Evolutionary conservation across 1,140 invertebrate genomes (phyloP), one percentile per base, ranked within the genome.

Genomic region (Drosophila tsacasi): DNA sequence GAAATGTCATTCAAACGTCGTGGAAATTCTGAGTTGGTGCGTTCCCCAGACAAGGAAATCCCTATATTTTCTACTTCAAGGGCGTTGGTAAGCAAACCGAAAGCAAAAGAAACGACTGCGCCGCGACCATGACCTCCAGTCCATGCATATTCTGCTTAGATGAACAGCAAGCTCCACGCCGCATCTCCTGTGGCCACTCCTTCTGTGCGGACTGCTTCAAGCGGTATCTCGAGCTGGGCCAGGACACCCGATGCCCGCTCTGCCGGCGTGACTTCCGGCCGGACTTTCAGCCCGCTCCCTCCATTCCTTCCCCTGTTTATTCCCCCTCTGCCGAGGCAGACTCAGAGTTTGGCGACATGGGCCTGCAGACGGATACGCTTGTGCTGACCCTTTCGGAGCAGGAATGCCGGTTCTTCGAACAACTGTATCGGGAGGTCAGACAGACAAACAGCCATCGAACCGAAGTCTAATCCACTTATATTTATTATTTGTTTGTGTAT

Each of bases 121-220:
- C 15, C 15, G 27, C 30, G 47, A 82, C 32, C 30, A 87, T 86
- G 83, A 62, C 58, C 32, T 52, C 54, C 59, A 63, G 62, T 17
- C 69, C 66, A 68, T 86, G 83, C 67, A 82, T 87, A 69, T 86
- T 86, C 80, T 86, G 83, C 82, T 69, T 86, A 66, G 83, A 86
- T 55, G 83, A 87, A 25, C 79, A 83, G 64, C 67, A 42, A 2
- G n/a, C 37, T n/a, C 83, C 83, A 2, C 65, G 35, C 15, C 50
- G 44, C 32, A 72, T 86, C 25, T 37, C 66, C 44, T 86, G 83
- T 63, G 76, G 79, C 8, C 83, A 86, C 50, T 83, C 83, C 5
- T 86, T 86, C 25, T 86, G 83, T 44, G n/a, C 46, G 12, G 79
- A 65, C 2, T 86, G 83, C 30, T 73, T 86, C 23, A 47, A 73